Evolutionary conservation across 2,113 vertebrate species (phyloP).

Genomic region (Nanorana parkeri): DNA sequence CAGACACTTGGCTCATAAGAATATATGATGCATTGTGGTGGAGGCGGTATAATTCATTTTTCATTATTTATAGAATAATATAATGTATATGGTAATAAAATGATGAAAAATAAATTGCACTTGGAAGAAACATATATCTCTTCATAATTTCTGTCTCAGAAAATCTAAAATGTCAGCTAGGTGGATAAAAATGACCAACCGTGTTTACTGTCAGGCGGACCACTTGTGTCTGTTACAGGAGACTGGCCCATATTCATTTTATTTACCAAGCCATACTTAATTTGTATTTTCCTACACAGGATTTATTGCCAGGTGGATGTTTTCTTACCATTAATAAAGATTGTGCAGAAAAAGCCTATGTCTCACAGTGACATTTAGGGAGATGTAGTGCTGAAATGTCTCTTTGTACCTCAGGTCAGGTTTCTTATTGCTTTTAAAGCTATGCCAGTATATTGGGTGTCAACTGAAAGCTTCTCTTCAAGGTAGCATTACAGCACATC

Average conservation of each 20-base stretch:
- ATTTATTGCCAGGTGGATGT: slow-evolving; percentile 25
- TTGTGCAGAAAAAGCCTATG: slow-evolving; percentile 19
- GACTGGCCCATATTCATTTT: slow-evolving; percentile 21
- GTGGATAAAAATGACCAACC: slow-evolving; percentile 46
- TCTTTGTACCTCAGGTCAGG: slow-evolving; percentile 23
- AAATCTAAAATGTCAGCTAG: slow-evolving; percentile 50
- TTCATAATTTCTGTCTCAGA: slow-evolving; percentile 12
- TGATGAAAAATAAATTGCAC: background rate
- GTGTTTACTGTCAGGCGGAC: background rate
- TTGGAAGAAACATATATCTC: slow-evolving; percentile 4
- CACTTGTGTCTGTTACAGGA: slow-evolving; percentile 11
- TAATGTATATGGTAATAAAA: slow-evolving; percentile 15
- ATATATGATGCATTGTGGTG: background rate
- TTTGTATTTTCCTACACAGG: slow-evolving; percentile 23
- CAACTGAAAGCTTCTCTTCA: background rate
- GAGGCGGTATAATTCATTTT: background rate
- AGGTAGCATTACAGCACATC: background rate
- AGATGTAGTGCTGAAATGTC: slow-evolving; percentile 22
- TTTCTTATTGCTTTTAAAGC: slow-evolving; percentile 30
- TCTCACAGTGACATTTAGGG: slow-evolving; percentile 35
- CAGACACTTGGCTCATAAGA: slow-evolving; percentile 5
- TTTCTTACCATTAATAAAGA: slow-evolving; percentile 43
- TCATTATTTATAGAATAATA: slow-evolving; percentile 1
- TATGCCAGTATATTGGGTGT: background rate
- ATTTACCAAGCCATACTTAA: slow-evolving; percentile 17